phyloP scores from a whole-genome alignment of 2,113 vertebrate species.

The Periophthalmus modestus region DNA sequence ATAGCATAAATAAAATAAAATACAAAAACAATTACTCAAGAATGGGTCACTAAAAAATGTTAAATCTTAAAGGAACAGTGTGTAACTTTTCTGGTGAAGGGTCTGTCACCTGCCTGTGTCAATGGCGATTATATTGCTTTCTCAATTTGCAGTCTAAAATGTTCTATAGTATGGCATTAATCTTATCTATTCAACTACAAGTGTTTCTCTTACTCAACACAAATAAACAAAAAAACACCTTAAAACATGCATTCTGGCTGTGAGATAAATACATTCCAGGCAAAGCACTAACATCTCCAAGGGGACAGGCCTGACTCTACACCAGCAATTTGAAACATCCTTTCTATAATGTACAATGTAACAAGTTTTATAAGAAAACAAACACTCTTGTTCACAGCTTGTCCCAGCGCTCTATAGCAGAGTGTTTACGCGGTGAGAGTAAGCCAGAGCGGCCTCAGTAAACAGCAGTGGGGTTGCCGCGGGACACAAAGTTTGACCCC shows the following conservation, averaged over 20 bases:
- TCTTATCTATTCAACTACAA: no score
- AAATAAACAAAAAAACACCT: not conserved
- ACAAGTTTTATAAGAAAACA: no score
- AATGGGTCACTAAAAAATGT: no score
- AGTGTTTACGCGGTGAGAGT: constrained; percentile 4
- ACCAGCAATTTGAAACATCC: not conserved
- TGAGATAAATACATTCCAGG: not conserved
- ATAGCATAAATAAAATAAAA: no score
- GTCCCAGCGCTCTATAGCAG: not conserved
- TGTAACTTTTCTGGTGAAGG: no score
- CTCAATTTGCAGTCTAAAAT: no score
- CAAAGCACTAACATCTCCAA: not conserved
- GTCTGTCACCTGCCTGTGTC: no score
- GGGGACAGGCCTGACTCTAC: not conserved
- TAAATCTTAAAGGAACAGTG: no score
- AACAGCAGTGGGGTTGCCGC: constrained; percentile 30
- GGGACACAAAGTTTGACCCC: constrained; percentile 25
- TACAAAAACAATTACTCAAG: no score
- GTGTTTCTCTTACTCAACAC: no score
- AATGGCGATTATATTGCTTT: no score
- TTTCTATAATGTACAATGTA: not conserved
- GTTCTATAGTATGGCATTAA: no score
- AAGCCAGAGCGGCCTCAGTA: constrained; percentile 9
- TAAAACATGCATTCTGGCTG: not conserved
- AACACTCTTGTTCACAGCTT: not conserved